Evolutionary conservation across 2,888 invertebrate genomes (phyloP).

Genomic region (Andricus curvator): DNA sequence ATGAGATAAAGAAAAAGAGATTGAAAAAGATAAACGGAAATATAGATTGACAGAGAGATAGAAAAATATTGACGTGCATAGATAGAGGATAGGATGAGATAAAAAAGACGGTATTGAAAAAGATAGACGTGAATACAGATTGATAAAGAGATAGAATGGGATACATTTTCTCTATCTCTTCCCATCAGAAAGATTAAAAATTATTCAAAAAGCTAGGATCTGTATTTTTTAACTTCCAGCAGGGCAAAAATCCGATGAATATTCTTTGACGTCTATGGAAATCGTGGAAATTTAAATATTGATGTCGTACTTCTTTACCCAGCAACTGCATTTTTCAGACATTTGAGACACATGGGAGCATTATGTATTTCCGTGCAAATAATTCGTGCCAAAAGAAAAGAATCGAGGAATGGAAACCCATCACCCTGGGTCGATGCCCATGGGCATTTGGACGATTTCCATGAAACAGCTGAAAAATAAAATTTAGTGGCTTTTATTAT

Average conservation of each 20-base stretch:
- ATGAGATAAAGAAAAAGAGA: too few species aligned
- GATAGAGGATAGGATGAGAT: too few species aligned
- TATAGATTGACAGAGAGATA: too few species aligned
- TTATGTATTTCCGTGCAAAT: constrained; percentile 7
- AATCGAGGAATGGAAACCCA: constrained; percentile 33
- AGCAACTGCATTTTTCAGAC: constrained; percentile 37
- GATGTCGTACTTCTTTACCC: constrained; percentile 52
- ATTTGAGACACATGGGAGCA: constrained; percentile 28
- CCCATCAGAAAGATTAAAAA: too few species aligned
- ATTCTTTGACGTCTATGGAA: constrained; percentile 54
- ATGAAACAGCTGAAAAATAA: constrained; percentile 34
- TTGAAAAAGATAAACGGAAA: too few species aligned
- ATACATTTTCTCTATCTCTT: too few species aligned
- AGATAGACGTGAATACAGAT: too few species aligned
- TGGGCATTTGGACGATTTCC: constrained; percentile 49
- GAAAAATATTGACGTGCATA: too few species aligned
- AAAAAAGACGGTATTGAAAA: too few species aligned
- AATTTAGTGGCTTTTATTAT: too few species aligned
- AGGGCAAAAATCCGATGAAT: constrained; percentile 38
- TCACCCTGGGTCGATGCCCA: constrained; percentile 46
- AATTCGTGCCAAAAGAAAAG: constrained; percentile 30
- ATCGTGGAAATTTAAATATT: constrained; percentile 64
- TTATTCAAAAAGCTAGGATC: too few species aligned
- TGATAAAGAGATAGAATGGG: too few species aligned
- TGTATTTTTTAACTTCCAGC: background rate